Evolutionary conservation across 2,113 vertebrate genomes (phyloP).

Genomic region (Pristiophorus japonicus): DNA sequence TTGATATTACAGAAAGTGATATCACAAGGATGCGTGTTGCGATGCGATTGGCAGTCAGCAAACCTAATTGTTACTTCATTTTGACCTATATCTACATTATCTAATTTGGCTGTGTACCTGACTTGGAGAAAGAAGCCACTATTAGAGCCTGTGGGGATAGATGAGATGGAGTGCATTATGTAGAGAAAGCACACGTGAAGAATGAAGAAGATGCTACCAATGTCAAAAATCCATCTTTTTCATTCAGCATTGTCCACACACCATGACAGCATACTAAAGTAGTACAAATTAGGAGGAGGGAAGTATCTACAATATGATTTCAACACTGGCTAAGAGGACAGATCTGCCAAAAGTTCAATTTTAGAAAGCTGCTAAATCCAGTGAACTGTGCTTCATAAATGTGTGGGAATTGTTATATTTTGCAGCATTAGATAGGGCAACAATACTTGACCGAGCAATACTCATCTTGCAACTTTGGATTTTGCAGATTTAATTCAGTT

Average conservation of each 20-base stretch:
- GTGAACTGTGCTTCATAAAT: background rate
- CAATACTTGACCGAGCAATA: background rate
- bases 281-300: no score
- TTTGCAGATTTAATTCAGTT: background rate
- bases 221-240: background rate
- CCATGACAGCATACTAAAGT: background rate
- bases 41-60: background rate
- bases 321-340: no score
- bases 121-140: background rate
- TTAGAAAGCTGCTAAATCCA: background rate
- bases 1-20: background rate
- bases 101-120: background rate
- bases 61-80: background rate
- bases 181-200: background rate
- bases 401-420: background rate
- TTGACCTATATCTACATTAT: background rate
- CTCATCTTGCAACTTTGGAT: background rate
- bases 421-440: background rate
- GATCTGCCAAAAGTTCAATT: no score
- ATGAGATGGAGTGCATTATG: background rate
- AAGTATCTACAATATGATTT: no score
- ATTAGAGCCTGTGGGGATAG: background rate
- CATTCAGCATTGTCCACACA: background rate
- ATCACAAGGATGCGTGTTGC: background rate
- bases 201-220: background rate